phyloP scores from a whole-genome alignment of 2,113 vertebrate species.

The Paradoxurus hermaphroditus region DNA sequence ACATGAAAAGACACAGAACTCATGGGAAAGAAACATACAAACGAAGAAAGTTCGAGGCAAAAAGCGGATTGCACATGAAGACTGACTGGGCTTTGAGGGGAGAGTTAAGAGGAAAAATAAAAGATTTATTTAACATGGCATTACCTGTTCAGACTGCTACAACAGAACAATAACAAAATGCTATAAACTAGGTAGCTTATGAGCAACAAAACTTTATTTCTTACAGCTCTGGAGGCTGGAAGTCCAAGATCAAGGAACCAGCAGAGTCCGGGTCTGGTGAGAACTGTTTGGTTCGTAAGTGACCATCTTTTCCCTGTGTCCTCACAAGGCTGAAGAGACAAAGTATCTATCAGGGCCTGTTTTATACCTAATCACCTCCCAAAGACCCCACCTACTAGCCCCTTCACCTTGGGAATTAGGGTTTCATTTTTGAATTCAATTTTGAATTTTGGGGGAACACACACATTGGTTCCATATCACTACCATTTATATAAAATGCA shows the following conservation, averaged over 20 bases:
- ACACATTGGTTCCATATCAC: background rate
- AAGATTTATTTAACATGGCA: too few species aligned
- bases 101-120: background rate
- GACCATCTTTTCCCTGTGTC: background rate
- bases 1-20: background rate
- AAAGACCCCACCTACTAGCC: background rate
- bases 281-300: background rate
- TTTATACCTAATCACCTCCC: background rate
- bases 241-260: background rate
- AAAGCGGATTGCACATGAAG: background rate
- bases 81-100: background rate
- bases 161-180: background rate
- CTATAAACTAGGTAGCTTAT: background rate
- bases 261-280: background rate
- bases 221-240: background rate
- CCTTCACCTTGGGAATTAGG: background rate
- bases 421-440: background rate
- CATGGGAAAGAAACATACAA: background rate
- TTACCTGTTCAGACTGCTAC: too few species aligned
- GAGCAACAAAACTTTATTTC: background rate
- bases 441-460: background rate
- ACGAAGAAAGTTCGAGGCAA: background rate
- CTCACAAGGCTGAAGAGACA: background rate
- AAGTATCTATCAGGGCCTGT: background rate
- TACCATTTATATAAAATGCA: background rate